Percentiles rank a stretch among this genome's conserved stretches.
These are phyloP conservation scores for Dascillus cervinus DNA, from an alignment of 2,888 invertebrate genomes.

Conservation along the genomic window DNA sequence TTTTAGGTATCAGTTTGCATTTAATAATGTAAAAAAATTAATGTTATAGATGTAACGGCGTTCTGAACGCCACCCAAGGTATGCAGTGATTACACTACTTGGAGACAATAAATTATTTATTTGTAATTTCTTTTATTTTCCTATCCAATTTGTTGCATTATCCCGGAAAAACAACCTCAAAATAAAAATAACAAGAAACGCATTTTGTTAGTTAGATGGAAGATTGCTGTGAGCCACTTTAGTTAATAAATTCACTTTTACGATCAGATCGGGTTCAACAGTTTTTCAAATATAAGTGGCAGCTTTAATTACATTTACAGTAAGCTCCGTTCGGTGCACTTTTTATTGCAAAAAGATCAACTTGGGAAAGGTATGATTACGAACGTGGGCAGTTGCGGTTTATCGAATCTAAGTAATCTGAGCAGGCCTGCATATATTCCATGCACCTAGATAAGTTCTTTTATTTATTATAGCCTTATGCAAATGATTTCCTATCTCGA, in stretches of 20 bases:
- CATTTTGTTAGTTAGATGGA: too few species aligned
- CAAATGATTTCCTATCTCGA: conserved; percentile 38
- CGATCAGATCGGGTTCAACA: too few species aligned
- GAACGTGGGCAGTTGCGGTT: conserved; percentile 16
- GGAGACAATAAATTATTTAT: conserved; percentile 46
- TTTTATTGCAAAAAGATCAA: too few species aligned
- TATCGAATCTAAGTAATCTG: conserved; percentile 38
- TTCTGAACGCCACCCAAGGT: conserved; percentile 34
- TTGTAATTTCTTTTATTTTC: conserved; percentile 26
- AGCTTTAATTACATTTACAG: too few species aligned
- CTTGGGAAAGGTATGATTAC: conserved; percentile 1
- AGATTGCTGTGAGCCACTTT: too few species aligned
- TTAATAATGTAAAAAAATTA: conserved; percentile 24
- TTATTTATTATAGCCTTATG: conserved; percentile 42
- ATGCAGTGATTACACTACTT: conserved; percentile 40
- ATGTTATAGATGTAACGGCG: conserved; percentile 36
- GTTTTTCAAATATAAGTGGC: too few species aligned
- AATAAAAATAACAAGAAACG: too few species aligned
- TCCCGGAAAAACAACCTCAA: neutral
- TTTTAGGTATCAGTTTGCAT: conserved; percentile 17
- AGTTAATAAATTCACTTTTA: too few species aligned
- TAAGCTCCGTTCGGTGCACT: too few species aligned
- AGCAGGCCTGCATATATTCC: conserved; percentile 32
- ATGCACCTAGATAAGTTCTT: conserved; percentile 38
- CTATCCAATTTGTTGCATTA: neutral